Evolutionary conservation across 2,113 vertebrate species (phyloP), one percentile per base, ranked within the genome.

Genomic region (Cygnus atratus): DNA sequence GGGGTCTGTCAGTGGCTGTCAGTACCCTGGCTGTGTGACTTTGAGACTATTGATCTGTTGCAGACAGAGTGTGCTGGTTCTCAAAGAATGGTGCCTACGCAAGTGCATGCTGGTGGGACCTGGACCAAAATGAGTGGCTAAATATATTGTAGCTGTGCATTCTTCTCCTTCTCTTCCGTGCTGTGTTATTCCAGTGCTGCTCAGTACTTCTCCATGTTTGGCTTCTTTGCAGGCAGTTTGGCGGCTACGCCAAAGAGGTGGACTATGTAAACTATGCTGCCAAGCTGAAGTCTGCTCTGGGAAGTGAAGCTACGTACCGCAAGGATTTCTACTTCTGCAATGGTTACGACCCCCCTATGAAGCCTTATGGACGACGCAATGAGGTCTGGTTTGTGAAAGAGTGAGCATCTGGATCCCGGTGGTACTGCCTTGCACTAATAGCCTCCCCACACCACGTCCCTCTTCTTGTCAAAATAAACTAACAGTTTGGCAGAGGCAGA

Each of bases 381-480:
- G 99, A 99, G 95, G 97, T 99, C 93, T 99, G 99, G 99, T 98
- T 99, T 79, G 95, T 99, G 94, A 99, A 99, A 91, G 97, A 98
- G 35, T 98, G 96, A 98, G 78, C 46, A 3, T 43, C 62, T 82
- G 76, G 61, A 14, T 66, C 43, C 10, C 15, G 0, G 1, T 37
- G 21, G 14, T 54, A 8, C 50, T 91, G 44, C 20, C 39, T 71
- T 55, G 66, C 31, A 17, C 54, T 91, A 70, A 52, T 70, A 76
- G 75, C 20, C 16, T 89, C 67, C 44, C 33, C 50, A 24, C 2
- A 1, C 82, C 50, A 2, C 70, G 41, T 72, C 18, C 28, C n/a
- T 63, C 15, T 59, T 43, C 26, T 90, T 54, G 92, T 92, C 16
- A 75, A 85, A 96, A 92, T 93, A 91, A 97, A 96, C 17, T 70